These are phyloP conservation scores for Malurus alboscapulatus DNA, from an alignment of 2,113 vertebrate species.

Conservation along the genomic window DNA sequence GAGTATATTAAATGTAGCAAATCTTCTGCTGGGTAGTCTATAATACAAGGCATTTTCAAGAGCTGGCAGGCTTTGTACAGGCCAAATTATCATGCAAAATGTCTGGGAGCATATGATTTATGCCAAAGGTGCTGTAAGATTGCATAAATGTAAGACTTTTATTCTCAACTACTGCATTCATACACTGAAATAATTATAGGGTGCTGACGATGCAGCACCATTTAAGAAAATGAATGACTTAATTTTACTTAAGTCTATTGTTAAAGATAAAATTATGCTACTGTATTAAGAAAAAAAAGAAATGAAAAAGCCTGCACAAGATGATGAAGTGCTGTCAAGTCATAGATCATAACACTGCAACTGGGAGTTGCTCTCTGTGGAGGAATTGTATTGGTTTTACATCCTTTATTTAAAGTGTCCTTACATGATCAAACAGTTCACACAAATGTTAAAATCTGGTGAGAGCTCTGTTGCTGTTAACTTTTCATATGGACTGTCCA, in stretches of 20 bases:
- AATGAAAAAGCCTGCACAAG: not conserved
- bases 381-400: not conserved
- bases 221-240: conserved; percentile 35
- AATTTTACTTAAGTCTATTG: conserved; percentile 57
- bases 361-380: conserved; percentile 1
- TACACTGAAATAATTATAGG: conserved; percentile 56
- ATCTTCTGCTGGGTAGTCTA: not conserved
- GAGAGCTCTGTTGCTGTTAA: not conserved
- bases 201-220: not conserved
- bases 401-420: not conserved
- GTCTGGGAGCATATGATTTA: conserved; percentile 32
- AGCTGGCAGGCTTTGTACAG: conserved; percentile 6
- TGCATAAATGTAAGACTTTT: conserved; percentile 28
- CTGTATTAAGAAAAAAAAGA: conserved; percentile 3
- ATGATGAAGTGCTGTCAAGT: conserved; percentile 70
- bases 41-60: conserved; percentile 2
- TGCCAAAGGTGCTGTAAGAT: not conserved
- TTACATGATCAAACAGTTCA: not conserved
- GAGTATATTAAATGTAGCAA: conserved; percentile 23
- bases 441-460: not conserved
- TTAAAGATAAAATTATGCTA: conserved; percentile 51
- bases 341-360: conserved; percentile 55
- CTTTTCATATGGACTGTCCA: not conserved
- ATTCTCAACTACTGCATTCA: not conserved
- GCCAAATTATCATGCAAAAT: conserved; percentile 33